Base-by-base conservation (phyloP, 2,113 vertebrate genomes). In the Pogona vitticeps region DNA sequence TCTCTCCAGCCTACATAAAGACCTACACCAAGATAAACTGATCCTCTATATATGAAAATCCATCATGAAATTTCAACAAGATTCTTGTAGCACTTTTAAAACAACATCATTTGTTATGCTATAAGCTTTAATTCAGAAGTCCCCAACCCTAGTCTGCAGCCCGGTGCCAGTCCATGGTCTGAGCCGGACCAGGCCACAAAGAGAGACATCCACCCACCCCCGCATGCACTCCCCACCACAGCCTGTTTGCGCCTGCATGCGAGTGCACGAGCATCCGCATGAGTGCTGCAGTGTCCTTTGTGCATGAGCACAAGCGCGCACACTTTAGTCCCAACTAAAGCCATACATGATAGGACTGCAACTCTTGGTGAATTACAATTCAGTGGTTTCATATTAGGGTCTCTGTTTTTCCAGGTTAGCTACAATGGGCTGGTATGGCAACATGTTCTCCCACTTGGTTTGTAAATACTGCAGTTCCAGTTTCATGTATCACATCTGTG, bases 1-100 rank as follows among this genome's bases (percentile, higher is more conserved):
- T 83, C 82, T 88, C 85, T 65, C 71, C 81, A 80, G 58, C 20
- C 59, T 2, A 83, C 70, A 17, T 26, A 89, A 86, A 87, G 23
- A 28, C 3, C 20, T 23, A 80, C 31, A 23, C 7, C 13, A 65
- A 65, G 23, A 80, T 31, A 6, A 21, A 10, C 33, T 63, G 23
- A 42, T 82, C 31, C 36, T 61, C 15, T 40, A 68, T 2, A 9
- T 28, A 70, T 31, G 28, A 52, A 65, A 82, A 70, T 33, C 63
- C 31, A 67, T 20, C 26, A 46, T 67, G 23, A 81, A 67, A 67
- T 68, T 38, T 31, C 14, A 81, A 52, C 46, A 52, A 23, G 9
- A 59, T 2, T 38, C 21, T 59, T 79, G n/a, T 79, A 18, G 56
- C 21, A 78, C 76, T n/a, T 78, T 77, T 18, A 58, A 58, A 78